phyloP scores from a whole-genome alignment of 2,797 vertebrate genomes.

The Gouania willdenowi region DNA sequence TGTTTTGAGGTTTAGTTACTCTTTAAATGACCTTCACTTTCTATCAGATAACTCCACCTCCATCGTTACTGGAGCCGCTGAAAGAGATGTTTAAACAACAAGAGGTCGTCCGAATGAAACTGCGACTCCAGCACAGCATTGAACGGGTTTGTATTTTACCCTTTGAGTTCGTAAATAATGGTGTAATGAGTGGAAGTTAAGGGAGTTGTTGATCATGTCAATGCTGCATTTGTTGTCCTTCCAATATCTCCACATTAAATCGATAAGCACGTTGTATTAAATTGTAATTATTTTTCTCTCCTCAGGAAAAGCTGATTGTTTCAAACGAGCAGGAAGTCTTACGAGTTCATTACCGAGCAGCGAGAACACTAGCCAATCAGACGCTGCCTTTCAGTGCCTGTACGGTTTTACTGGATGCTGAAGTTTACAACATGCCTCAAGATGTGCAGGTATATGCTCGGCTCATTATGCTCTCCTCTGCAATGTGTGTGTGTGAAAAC shows the following conservation, averaged over 20 bases:
- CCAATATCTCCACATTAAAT: no score
- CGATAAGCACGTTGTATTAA: no score
- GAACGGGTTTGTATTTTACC: constrained; percentile 87
- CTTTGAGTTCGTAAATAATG: no score
- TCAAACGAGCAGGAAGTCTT: constrained; percentile 98
- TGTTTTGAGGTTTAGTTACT: no score
- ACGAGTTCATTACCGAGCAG: constrained; percentile 94
- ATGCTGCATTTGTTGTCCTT: no score
- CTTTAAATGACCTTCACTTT: background rate
- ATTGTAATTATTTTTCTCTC: background rate
- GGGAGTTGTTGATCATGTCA: no score
- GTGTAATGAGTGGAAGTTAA: no score
- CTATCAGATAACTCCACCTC: constrained; percentile 92
- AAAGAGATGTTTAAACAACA: constrained; percentile 98
- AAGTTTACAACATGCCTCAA: constrained; percentile 96
- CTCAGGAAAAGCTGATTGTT: constrained; percentile 95
- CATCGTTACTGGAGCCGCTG: constrained; percentile 91
- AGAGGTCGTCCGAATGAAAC: constrained; percentile 95
- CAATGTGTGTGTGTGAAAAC: no score
- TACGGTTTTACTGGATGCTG: constrained; percentile 93
- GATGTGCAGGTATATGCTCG: constrained; percentile 87
- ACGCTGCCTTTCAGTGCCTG: constrained; percentile 97
- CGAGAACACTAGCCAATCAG: constrained; percentile 96
- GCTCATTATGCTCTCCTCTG: no score
- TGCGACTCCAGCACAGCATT: constrained; percentile 96